Evolutionary conservation across 2,113 vertebrate genomes (phyloP).

Genomic region (Pelodiscus sinensis): DNA sequence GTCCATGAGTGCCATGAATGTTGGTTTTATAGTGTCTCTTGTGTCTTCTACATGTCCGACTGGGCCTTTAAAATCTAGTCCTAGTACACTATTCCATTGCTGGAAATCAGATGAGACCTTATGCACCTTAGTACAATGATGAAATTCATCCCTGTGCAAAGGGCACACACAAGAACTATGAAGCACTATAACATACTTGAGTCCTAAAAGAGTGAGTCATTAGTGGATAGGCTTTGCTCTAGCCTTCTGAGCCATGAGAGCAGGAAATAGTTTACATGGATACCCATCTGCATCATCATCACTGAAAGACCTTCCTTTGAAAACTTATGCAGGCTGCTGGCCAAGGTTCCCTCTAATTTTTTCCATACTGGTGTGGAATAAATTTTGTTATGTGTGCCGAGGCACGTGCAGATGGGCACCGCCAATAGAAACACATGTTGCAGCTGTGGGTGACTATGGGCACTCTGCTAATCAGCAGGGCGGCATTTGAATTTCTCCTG

Average conservation of each 20-base stretch:
- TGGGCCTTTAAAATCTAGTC: background rate
- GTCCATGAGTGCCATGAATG: background rate
- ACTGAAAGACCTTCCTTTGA: background rate
- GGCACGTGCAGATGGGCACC: too few species aligned
- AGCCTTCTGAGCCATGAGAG: background rate
- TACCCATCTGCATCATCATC: background rate
- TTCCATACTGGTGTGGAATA: too few species aligned
- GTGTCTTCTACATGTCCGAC: background rate
- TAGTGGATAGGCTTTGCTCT: background rate
- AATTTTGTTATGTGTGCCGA: too few species aligned
- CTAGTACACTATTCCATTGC: background rate
- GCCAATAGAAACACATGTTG: too few species aligned
- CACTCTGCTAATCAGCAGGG: too few species aligned
- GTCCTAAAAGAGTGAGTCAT: background rate
- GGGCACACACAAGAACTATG: background rate
- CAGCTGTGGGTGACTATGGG: too few species aligned
- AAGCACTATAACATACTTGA: background rate
- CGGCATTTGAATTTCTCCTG: too few species aligned
- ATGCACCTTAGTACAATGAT: background rate
- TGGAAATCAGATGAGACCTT: background rate
- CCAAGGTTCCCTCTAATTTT: too few species aligned
- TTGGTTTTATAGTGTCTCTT: background rate
- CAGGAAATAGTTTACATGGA: background rate
- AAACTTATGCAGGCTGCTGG: background rate
- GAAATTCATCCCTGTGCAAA: background rate